Evolutionary conservation across 2,113 vertebrate species (phyloP).

Genomic region (Urocynchramus pylzowi): DNA sequence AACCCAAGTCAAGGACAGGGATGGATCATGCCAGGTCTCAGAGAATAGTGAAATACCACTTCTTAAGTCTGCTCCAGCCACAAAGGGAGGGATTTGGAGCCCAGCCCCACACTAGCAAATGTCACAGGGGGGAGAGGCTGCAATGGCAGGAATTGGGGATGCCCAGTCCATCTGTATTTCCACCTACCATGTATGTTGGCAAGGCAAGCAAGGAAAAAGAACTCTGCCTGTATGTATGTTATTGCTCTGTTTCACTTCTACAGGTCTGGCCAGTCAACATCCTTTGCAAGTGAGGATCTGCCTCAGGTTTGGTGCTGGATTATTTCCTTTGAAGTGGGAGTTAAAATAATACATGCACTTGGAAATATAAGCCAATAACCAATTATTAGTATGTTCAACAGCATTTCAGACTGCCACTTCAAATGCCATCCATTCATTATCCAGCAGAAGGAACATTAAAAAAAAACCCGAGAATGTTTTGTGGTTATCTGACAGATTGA

Average conservation of each 20-base stretch:
- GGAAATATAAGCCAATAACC: neutral
- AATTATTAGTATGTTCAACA: neutral
- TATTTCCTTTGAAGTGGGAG: neutral
- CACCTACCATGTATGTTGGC: neutral
- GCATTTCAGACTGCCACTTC: neutral
- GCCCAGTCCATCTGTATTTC: neutral
- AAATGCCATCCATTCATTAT: neutral
- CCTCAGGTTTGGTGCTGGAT: neutral
- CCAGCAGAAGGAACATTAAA: neutral
- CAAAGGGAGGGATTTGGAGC: neutral
- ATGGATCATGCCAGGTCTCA: neutral
- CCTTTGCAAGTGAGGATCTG: neutral
- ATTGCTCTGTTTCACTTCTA: neutral
- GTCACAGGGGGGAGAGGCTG: accelerated
- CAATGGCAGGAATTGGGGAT: neutral
- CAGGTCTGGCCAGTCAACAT: neutral
- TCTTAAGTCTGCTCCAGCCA: neutral
- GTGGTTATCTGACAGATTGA: neutral
- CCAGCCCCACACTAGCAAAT: accelerated
- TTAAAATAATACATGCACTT: neutral
- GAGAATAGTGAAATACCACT: neutral
- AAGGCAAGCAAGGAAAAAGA: neutral
- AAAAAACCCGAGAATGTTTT: neutral
- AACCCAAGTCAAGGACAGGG: neutral
- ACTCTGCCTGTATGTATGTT: neutral